Base-by-base conservation (phyloP, 2,113 vertebrate species). In the Grammomys surdaster region DNA sequence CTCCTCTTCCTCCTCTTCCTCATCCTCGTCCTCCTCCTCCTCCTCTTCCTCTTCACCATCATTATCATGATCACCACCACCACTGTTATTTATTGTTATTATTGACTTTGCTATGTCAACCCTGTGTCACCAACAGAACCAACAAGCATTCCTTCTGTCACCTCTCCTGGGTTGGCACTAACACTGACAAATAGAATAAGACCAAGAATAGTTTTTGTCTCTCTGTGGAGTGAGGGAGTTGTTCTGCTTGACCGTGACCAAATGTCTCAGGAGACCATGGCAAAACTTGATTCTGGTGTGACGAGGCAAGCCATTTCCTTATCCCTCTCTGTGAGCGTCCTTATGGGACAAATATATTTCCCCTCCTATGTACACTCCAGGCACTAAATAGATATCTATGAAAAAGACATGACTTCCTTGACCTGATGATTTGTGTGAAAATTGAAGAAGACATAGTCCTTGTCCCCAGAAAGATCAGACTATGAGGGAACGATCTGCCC, bases 141-240 rank as follows among this genome's bases (percentile, higher is more conserved):
- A 77, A 1, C 60, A 75, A 46, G 19, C 46, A 70, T 24, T 63
- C n/a, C 28, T 92, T 58, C 86, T 92, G 58, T 51, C 60, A 72
- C 40, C 88, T 84, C 24, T 80, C 48, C 82, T 89, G 26, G 46
- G 19, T 67, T 87, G 33, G 40, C 91, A 67, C 69, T 96, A 81
- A 95, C 85, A 94, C 85, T 87, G 31, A 20, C 77, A 84, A 46
- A 81, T 48, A 80, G 43, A 26, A 70, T 85, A 87, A 48, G 31
- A 87, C 31, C n/a, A 58, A 48, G 26, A 33, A 73, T 51, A 72
- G 40, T n/a, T 96, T 54, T 67, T 93, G 31, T 78, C 16, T 58
- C n/a, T 33, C 2, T 58, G 16, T 33, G 58, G 24, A 13, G 46
- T 82, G 75, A 90, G 43, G n/a, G n/a, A 17, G 43, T 82, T 75